These are phyloP conservation scores for Sinocyclocheilus grahami DNA, from an alignment of 2,113 vertebrate species.

Conservation along the genomic window DNA sequence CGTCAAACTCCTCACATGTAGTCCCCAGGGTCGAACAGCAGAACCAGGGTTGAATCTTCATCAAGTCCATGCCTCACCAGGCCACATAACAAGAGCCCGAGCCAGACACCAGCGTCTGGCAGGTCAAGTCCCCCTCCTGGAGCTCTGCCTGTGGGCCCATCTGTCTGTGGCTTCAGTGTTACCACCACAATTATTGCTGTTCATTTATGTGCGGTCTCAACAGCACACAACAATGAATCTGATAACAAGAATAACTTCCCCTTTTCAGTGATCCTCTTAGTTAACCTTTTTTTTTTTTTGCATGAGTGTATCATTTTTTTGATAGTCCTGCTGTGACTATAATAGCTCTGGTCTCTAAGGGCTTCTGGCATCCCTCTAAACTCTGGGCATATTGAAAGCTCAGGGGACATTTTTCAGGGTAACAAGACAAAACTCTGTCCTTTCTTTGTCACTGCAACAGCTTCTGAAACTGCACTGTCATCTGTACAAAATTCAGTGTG, in stretches of 20 bases:
- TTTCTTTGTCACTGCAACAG: neutral
- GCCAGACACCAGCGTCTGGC: conserved; percentile 34
- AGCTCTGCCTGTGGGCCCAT: conserved; percentile 49
- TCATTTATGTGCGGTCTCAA: conserved; percentile 62
- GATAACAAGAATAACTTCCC: conserved; percentile 43
- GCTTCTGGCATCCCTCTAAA: neutral
- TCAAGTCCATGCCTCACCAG: conserved; percentile 41
- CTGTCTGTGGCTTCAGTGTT: conserved; percentile 48
- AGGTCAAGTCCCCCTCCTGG: conserved; percentile 24
- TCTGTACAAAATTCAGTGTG: neutral
- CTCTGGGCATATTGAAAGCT: neutral
- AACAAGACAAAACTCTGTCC: neutral
- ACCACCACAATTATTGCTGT: conserved; percentile 49
- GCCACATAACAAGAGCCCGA: conserved; percentile 42
- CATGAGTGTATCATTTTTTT: no score
- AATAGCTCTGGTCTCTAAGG: neutral
- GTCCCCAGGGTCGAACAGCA: conserved; percentile 6
- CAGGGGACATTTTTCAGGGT: conserved; percentile 4
- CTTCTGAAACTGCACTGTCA: conserved; percentile 16
- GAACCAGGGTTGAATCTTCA: conserved; percentile 36
- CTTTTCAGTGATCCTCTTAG: conserved; percentile 34
- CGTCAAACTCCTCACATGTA: conserved; percentile 35
- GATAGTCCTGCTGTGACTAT: neutral
- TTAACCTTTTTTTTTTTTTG: no score
- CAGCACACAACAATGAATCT: conserved; percentile 30